phyloP scores from a whole-genome alignment of 2,797 vertebrate genomes.

The Heterohyrax brucei region DNA sequence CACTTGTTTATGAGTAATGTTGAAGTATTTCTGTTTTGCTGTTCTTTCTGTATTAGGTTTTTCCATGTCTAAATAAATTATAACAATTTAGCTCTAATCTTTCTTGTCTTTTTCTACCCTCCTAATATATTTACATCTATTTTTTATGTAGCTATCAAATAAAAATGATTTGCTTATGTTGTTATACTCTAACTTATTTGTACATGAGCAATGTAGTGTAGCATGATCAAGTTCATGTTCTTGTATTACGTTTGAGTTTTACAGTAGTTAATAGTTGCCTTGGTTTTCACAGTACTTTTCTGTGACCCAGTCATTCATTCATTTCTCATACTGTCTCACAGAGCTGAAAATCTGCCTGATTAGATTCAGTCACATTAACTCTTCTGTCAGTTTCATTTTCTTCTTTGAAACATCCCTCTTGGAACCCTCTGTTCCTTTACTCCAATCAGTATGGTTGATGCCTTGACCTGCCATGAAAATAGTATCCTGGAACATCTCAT shows the following conservation, averaged over 20 bases:
- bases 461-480: not conserved
- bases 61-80: not conserved
- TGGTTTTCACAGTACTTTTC: conserved; percentile 28
- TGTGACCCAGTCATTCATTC: not conserved
- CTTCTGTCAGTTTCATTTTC: not conserved
- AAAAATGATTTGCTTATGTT: conserved; percentile 24
- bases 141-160: conserved; percentile 16
- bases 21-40: not conserved
- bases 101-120: not conserved
- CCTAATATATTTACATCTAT: not conserved
- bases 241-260: conserved; percentile 10
- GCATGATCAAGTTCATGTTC: not conserved
- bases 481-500: not conserved
- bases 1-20: not conserved
- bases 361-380: not conserved
- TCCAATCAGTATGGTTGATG: not conserved
- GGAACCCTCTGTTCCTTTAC: not conserved
- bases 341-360: not conserved
- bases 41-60: conserved; percentile 14
- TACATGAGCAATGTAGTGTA: not conserved
- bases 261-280: not conserved
- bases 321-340: not conserved
- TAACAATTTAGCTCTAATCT: not conserved
- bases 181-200: not conserved
- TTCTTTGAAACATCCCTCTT: conserved; percentile 3